Conservation (phyloP, 37 sponge, comb jelly and placozoan genomes). For the Halisarca cf. caerulea region DNA sequence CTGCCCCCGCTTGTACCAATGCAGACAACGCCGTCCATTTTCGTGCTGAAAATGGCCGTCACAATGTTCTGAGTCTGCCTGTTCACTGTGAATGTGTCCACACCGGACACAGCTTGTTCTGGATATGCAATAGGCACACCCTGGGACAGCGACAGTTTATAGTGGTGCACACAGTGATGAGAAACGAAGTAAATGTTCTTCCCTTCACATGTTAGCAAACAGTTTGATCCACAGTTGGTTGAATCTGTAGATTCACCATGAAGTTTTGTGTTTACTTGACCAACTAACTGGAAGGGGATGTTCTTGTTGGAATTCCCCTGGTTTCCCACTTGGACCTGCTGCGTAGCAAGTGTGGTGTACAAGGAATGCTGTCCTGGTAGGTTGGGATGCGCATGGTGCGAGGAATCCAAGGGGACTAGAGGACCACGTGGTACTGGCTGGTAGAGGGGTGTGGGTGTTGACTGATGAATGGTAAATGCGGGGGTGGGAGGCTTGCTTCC, state of each 20-base stretch:
- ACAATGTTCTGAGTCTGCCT: neutral
- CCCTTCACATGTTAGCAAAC: neutral
- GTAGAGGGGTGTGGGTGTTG: slow-evolving; percentile 7
- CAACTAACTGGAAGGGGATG: slow-evolving; percentile 3
- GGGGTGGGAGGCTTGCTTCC: neutral
- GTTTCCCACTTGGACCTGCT: too few relatives aligned
- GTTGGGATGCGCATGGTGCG: neutral
- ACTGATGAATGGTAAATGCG: neutral
- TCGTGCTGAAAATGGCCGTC: neutral
- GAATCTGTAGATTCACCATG: slow-evolving; percentile 55
- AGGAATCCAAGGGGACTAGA: neutral
- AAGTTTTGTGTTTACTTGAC: slow-evolving; percentile 52
- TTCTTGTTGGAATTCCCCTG: too few relatives aligned
- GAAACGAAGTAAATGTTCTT: neutral
- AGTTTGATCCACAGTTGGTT: neutral
- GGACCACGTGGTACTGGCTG: neutral
- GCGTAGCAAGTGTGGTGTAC: neutral
- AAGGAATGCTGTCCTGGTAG: neutral
- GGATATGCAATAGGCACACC: neutral
- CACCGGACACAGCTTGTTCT: neutral
- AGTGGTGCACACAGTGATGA: neutral
- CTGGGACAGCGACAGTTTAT: neutral
- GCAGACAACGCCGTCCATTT: neutral
- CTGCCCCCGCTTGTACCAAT: slow-evolving; percentile 4
- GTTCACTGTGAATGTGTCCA: neutral